Conservation (phyloP, 1,140 invertebrate species). For the Drosophila cardini region DNA sequence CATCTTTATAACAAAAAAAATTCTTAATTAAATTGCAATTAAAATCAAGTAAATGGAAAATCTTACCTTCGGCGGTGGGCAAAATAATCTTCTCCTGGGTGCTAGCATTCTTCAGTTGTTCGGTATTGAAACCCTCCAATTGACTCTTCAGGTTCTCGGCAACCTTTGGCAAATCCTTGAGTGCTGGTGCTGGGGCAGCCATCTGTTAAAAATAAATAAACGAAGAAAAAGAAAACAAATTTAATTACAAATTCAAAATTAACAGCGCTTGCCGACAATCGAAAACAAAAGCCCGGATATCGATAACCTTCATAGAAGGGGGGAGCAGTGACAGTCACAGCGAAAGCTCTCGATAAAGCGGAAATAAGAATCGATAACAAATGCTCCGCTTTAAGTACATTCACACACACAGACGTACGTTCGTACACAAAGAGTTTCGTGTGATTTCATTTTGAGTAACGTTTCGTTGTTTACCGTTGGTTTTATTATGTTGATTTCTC, state of each 20-base stretch:
- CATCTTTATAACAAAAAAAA: conserved; percentile 87
- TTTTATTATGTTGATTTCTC: conserved; percentile 56
- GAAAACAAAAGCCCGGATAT: conserved; percentile 31
- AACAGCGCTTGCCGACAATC: background rate
- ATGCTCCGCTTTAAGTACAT: conserved; percentile 1
- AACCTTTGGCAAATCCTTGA: conserved; percentile 96
- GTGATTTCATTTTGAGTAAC: conserved; percentile 46
- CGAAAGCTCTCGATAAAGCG: conserved; percentile 29
- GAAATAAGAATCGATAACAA: conserved; percentile 47
- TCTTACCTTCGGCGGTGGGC: conserved; percentile 93
- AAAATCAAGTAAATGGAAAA: background rate
- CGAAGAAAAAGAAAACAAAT: conserved; percentile 7
- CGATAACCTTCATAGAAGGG: conserved; percentile 16
- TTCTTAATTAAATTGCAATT: background rate
- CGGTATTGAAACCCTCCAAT: conserved; percentile 93
- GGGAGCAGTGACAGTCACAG: conserved; percentile 1
- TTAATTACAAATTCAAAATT: conserved; percentile 7
- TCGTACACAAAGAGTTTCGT: background rate
- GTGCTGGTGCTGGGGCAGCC: conserved; percentile 87
- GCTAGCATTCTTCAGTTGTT: conserved; percentile 92
- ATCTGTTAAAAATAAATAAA: conserved; percentile 52
- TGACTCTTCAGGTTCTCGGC: conserved; percentile 94
- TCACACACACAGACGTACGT: background rate
- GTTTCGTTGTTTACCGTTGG: conserved; percentile 53
- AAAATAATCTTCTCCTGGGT: conserved; percentile 94